phyloP scores from a whole-genome alignment of 2,113 vertebrate species.

The Bos indicus region DNA sequence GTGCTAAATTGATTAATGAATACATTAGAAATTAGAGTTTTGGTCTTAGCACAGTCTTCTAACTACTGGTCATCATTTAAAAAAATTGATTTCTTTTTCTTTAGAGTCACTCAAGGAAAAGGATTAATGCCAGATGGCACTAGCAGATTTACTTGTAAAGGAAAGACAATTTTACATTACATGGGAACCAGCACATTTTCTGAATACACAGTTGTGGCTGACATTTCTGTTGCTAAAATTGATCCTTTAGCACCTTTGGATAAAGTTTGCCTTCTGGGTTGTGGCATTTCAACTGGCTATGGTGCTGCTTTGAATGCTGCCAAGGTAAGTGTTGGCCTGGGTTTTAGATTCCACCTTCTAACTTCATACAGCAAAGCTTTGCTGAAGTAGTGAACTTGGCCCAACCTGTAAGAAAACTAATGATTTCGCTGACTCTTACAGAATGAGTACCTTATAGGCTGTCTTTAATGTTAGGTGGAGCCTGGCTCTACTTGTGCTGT shows the following conservation, averaged over 20 bases:
- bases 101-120: constrained; percentile 85
- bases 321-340: constrained; percentile 74
- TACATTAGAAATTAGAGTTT: background rate
- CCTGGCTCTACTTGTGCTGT: constrained; percentile 83
- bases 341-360: background rate
- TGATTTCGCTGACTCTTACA: background rate
- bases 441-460: background rate
- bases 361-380: background rate
- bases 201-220: constrained; percentile 85
- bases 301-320: constrained; percentile 85
- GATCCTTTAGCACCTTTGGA: constrained; percentile 82
- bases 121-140: constrained; percentile 93
- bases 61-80: background rate
- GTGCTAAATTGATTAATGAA: background rate
- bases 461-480: constrained; percentile 77
- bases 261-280: constrained; percentile 87
- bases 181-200: constrained; percentile 90
- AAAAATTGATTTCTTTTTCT: background rate
- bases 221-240: constrained; percentile 85
- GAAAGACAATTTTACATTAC: constrained; percentile 84
- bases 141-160: constrained; percentile 86
- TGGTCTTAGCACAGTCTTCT: background rate
- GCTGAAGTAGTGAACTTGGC: background rate
- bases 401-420: background rate
- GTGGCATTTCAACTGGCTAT: constrained; percentile 86